These are phyloP conservation scores for Agrochola lota DNA, from an alignment of 2,888 invertebrate species.

Conservation along the genomic window DNA sequence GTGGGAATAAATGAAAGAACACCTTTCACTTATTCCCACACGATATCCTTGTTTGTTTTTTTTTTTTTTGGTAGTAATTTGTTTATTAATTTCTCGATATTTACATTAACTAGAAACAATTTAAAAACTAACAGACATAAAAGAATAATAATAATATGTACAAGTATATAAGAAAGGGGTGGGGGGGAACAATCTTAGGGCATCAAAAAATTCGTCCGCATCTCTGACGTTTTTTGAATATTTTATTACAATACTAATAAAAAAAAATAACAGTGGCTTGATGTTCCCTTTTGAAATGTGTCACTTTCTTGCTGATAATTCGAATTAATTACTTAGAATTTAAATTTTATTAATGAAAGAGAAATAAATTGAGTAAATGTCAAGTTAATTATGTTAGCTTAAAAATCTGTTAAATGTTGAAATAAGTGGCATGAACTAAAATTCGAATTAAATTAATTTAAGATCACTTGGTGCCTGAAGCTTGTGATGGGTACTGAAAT, in stretches of 20 bases:
- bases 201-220: too few species aligned
- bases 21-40: too few species aligned
- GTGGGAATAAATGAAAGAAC: too few species aligned
- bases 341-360: not conserved
- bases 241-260: not conserved
- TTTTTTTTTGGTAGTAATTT: too few species aligned
- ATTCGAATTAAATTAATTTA: not conserved
- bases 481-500: not conserved
- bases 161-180: too few species aligned
- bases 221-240: too few species aligned
- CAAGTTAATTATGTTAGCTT: constrained; percentile 1
- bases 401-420: not conserved
- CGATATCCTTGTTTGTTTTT: too few species aligned
- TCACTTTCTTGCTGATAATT: not conserved
- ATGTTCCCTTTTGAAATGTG: not conserved
- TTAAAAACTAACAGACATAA: too few species aligned
- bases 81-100: too few species aligned
- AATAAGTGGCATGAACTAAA: not conserved
- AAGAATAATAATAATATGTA: too few species aligned
- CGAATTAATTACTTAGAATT: not conserved
- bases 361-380: not conserved
- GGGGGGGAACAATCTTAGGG: too few species aligned
- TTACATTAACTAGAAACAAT: too few species aligned
- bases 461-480: not conserved
- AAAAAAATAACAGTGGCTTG: not conserved